Evolutionary conservation across 2,113 vertebrate genomes (phyloP).

Genomic region (Tetrao urogallus): DNA sequence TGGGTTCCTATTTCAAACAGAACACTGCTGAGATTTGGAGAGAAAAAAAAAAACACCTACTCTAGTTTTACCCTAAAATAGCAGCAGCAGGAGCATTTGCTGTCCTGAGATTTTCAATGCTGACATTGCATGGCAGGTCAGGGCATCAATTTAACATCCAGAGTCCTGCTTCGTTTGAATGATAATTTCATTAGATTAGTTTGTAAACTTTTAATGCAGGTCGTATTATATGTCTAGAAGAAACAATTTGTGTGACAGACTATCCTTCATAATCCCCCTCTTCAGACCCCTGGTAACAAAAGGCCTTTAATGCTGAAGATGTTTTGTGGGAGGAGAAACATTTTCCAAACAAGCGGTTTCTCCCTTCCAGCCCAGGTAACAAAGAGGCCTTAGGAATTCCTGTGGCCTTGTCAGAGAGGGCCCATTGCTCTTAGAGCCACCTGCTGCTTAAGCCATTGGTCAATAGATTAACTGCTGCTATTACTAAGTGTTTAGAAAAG

Average conservation of each 20-base stretch:
- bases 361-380: constrained; percentile 84
- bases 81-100: background rate
- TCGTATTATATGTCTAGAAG: constrained; percentile 77
- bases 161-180: constrained; percentile 71
- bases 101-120: background rate
- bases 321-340: constrained; percentile 85
- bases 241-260: constrained; percentile 82
- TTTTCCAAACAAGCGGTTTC: constrained; percentile 83
- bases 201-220: constrained; percentile 77
- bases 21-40: background rate
- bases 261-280: constrained; percentile 83
- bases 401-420: constrained; percentile 71
- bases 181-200: constrained; percentile 83
- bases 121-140: constrained; percentile 22
- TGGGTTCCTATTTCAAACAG: constrained; percentile 11
- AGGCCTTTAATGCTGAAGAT: constrained; percentile 83
- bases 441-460: constrained; percentile 85
- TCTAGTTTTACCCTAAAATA: background rate
- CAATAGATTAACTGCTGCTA: constrained; percentile 85
- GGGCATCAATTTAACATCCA: constrained; percentile 67
- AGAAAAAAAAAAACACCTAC: background rate
- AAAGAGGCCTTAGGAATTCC: constrained; percentile 82
- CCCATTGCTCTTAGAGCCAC: constrained; percentile 81
- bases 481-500: constrained; percentile 83
- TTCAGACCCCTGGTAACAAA: constrained; percentile 83